These are phyloP conservation scores for Xestia sexstrigata DNA, from an alignment of 2,888 invertebrate species.

Conservation along the genomic window DNA sequence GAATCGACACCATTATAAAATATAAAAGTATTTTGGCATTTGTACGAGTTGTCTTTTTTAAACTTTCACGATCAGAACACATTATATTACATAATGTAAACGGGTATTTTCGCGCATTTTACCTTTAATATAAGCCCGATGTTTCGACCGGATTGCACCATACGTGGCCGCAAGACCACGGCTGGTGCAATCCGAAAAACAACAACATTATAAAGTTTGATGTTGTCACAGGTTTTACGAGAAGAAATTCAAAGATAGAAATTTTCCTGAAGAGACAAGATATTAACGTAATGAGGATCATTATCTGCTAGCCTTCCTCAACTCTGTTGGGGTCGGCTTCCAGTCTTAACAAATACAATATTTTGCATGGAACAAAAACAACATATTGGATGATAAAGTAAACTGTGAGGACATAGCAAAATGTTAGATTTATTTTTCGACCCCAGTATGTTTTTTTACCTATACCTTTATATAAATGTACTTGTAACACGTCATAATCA, in stretches of 20 bases:
- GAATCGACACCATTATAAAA: too few relatives aligned
- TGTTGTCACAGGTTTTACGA: neutral
- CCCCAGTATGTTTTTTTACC: neutral
- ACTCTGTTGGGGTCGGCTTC: neutral
- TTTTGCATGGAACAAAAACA: neutral
- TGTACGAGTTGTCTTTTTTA: too few relatives aligned
- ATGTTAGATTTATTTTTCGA: neutral
- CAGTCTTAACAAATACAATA: neutral
- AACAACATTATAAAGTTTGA: neutral
- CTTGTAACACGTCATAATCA: neutral
- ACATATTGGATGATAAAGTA: neutral
- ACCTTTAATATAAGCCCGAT: too few relatives aligned
- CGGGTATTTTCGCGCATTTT: too few relatives aligned
- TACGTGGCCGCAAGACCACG: too few relatives aligned
- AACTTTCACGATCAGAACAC: too few relatives aligned
- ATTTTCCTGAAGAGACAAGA: too few relatives aligned
- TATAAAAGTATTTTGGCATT: neutral
- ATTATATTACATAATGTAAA: too few relatives aligned
- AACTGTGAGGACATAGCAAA: neutral
- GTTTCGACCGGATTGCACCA: too few relatives aligned
- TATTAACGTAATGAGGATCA: neutral
- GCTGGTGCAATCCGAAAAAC: too few relatives aligned
- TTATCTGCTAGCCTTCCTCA: neutral
- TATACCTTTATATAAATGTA: neutral
- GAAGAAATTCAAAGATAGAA: too few relatives aligned